Evolutionary conservation across 2,113 vertebrate genomes (phyloP).

Genomic region (Colistium nudipinnis): DNA sequence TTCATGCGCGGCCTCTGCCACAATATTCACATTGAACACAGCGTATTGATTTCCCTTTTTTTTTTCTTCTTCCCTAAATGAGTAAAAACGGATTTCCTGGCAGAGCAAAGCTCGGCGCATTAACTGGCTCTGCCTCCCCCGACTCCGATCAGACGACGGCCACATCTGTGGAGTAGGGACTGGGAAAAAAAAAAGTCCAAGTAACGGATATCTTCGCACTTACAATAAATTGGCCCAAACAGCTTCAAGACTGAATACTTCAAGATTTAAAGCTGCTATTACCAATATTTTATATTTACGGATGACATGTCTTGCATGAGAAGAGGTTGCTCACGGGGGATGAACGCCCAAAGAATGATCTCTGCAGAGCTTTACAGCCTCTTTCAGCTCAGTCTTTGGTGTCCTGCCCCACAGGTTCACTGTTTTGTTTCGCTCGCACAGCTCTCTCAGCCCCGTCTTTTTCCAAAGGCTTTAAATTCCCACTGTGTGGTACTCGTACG

Average conservation of each 20-base stretch:
- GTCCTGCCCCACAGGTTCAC: not conserved
- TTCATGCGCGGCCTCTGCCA: not conserved
- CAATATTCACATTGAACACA: not conserved
- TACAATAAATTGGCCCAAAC: not conserved
- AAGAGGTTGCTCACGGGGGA: not conserved
- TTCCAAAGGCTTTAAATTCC: conserved; percentile 1
- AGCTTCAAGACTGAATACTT: not conserved
- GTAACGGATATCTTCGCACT: not conserved
- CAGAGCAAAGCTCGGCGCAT: too few species aligned
- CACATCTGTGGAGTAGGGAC: too few species aligned
- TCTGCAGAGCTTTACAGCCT: not conserved
- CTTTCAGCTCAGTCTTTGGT: not conserved
- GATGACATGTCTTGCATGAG: not conserved
- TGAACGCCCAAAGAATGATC: not conserved
- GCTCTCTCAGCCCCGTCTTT: not conserved
- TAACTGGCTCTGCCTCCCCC: too few species aligned
- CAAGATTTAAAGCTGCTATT: conserved; percentile 1
- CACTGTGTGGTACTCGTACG: not conserved
- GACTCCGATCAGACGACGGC: too few species aligned
- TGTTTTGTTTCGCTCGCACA: conserved; percentile 13
- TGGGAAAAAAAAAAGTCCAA: conserved; percentile 1
- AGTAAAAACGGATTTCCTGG: too few species aligned
- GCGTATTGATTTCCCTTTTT: not conserved
- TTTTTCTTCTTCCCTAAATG: not conserved
- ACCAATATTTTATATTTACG: not conserved